Percentiles rank a stretch among this genome's conserved stretches.
Evolutionary conservation across 1,140 invertebrate species (phyloP).

Genomic region (Sitobion miscanthi): DNA sequence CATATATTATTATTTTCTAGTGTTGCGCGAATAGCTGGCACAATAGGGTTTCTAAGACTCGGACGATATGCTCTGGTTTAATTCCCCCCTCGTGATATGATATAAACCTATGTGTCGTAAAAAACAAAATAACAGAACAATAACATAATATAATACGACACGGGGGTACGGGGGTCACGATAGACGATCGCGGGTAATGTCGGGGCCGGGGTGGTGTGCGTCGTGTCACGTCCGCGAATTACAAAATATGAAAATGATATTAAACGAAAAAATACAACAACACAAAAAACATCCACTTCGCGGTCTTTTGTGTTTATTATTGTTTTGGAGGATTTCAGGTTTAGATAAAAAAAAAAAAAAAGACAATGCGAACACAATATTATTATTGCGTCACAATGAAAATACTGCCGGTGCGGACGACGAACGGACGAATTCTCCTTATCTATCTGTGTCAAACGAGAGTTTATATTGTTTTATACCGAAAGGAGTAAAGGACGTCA

Average conservation of each 20-base stretch:
- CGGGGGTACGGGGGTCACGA: neutral
- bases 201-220: neutral
- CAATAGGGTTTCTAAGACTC: neutral
- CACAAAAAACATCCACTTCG: neutral
- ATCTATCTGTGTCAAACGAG: constrained; percentile 50
- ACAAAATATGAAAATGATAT: neutral
- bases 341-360: constrained; percentile 18
- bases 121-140: constrained; percentile 21
- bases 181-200: neutral
- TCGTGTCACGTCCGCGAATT: constrained; percentile 23
- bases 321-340: neutral
- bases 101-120: constrained; percentile 1
- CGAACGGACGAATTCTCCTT: constrained; percentile 18
- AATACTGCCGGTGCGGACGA: neutral
- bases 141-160: neutral
- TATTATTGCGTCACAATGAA: constrained; percentile 18
- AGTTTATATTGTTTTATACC: neutral
- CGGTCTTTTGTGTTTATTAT: neutral
- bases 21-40: neutral
- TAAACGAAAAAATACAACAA: neutral
- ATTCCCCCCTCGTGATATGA: constrained; percentile 15
- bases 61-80: constrained; percentile 27
- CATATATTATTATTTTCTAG: neutral
- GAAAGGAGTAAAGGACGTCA: constrained; percentile 28
- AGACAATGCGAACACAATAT: constrained; percentile 6